Base-by-base conservation (phyloP, 2,888 invertebrate species). In the Melolontha melolontha region DNA sequence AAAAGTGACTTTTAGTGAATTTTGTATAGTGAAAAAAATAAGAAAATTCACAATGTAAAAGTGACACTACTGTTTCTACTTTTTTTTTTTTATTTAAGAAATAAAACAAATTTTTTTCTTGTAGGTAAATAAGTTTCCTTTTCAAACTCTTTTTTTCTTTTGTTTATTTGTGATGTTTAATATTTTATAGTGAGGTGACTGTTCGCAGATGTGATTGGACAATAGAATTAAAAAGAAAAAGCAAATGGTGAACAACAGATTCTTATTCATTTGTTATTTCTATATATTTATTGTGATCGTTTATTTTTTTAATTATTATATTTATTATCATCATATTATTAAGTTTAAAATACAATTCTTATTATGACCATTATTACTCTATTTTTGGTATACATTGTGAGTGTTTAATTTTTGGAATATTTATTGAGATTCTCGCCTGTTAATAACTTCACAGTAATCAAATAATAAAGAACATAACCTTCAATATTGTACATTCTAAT, bases 11-110 rank as follows among this genome's bases (percentile, higher is more conserved):
- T 42, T 52, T 65, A 54, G 64, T 52, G 29, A 65, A 54, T 65
- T 65, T 51, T 72, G 70, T 69, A 70, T 69, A 72, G 72, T 68
- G 68, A 64, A 64, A 22, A 63, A 41, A 39, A 50, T 50, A 17
- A 51, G n/a, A 16, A 64, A 64, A 52, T 40, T 47, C 47, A 59
- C 50, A 12, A 16, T 52, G 16, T 22, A 49, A 49, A 49, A 11
- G 22, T n/a, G 12, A 44, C 44, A 44, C 34, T 34, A 34, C 34
- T 34, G 10, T 34, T 34, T 34, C 1, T 34, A 5, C 10, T 34
- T 34, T 8, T 10, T 10, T 34, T 34, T 34, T 34, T 34, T 34
- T 34, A 34, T 6, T 8, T 34, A 6, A 34, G 10, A 34, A 34
- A 34, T 34, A 34, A 34, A 34, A 34, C 34, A 6, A 34, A 34